A percentile compares a stretch with the other conserved stretches of the same genome.
These are phyloP conservation scores for Drosophila hamatofila DNA, from an alignment of 2,888 invertebrate genomes.

Conservation along the genomic window DNA sequence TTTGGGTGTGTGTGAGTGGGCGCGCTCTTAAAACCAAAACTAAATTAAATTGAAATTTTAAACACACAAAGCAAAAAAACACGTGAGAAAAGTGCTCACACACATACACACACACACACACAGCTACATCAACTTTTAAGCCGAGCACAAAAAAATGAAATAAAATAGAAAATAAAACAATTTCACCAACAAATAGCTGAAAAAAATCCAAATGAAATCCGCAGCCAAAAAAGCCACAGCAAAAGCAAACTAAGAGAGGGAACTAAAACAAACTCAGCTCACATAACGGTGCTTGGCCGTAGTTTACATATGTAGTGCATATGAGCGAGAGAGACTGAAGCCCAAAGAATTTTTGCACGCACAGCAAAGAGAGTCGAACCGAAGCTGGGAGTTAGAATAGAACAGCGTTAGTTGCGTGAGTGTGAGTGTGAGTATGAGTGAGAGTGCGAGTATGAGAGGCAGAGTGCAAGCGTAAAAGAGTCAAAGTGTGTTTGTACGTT, in stretches of 20 bases:
- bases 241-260: conserved; percentile 39
- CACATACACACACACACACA: conserved; percentile 29
- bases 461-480: background rate
- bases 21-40: conserved; percentile 76
- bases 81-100: conserved; percentile 62
- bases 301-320: conserved; percentile 27
- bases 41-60: conserved; percentile 82
- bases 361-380: conserved; percentile 40
- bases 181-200: conserved; percentile 49
- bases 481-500: conserved; percentile 30
- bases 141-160: conserved; percentile 3
- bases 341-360: conserved; percentile 72
- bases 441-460: no score
- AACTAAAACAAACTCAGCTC: conserved; percentile 26
- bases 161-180: conserved; percentile 66
- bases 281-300: conserved; percentile 30
- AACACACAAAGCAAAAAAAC: conserved; percentile 62
- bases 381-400: background rate
- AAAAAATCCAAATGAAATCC: conserved; percentile 69
- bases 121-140: conserved; percentile 56
- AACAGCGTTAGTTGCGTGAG: background rate
- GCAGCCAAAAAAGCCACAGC: conserved; percentile 70
- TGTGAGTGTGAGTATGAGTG: background rate
- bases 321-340: conserved; percentile 25
- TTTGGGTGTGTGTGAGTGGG: conserved; percentile 27